These are phyloP conservation scores for Arothron firmamentum DNA, from an alignment of 2,113 vertebrate species.

Conservation along the genomic window DNA sequence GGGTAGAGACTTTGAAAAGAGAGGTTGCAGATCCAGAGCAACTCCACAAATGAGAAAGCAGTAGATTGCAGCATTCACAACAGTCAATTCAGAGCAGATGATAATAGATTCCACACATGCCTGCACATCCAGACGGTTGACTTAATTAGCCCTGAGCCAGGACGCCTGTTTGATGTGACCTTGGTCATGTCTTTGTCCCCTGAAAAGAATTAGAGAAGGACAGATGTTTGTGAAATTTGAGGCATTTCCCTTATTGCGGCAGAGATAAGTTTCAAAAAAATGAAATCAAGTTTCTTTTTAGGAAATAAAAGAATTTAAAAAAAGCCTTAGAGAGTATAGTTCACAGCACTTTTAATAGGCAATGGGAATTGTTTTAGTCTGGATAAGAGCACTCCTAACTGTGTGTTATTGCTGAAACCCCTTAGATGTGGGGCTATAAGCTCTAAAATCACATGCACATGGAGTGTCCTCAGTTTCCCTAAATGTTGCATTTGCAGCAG, in stretches of 20 bases:
- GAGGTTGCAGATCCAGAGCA: conserved; percentile 1
- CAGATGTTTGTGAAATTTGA: not conserved
- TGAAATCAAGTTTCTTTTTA: no score
- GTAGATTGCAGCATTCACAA: conserved; percentile 14
- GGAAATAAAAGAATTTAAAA: no score
- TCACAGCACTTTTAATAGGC: no score
- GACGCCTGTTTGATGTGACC: conserved; percentile 3
- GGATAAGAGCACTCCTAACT: no score
- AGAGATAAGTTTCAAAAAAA: no score
- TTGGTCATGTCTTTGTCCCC: conserved; percentile 17
- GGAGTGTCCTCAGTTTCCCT: no score
- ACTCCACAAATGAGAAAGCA: conserved; percentile 6
- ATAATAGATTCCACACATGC: conserved; percentile 47
- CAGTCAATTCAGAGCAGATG: conserved; percentile 23
- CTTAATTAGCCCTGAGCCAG: conserved; percentile 20
- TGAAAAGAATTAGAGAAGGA: not conserved
- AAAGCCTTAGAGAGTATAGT: no score
- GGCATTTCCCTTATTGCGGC: not conserved
- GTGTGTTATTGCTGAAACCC: no score
- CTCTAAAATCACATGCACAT: no score
- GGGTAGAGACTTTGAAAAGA: not conserved
- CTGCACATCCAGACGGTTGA: conserved; percentile 28
- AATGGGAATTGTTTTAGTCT: no score
- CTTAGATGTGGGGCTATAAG: no score
- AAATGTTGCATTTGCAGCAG: not conserved